Conservation (phyloP, 2,113 vertebrate genomes). For the Nicator chloris region DNA sequence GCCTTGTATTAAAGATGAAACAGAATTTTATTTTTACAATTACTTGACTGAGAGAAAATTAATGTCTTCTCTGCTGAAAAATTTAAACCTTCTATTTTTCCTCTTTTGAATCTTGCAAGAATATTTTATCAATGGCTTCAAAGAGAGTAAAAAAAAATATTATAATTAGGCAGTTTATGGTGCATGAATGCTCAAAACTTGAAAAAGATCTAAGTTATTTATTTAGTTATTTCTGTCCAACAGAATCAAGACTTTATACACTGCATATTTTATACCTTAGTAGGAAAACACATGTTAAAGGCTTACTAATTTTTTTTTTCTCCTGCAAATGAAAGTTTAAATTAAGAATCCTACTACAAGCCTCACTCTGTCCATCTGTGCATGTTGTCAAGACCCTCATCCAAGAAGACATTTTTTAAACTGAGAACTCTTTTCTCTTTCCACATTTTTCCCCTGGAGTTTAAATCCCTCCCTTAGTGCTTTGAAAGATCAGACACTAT, state of each 20-base stretch:
- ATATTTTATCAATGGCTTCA: constrained; percentile 5
- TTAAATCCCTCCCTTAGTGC: background rate
- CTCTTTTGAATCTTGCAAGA: background rate
- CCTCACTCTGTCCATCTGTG: background rate
- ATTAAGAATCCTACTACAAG: background rate
- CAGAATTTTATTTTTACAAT: constrained; percentile 43
- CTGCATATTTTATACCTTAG: background rate
- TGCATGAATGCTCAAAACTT: background rate
- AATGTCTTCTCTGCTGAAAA: background rate
- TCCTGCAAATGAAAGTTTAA: background rate
- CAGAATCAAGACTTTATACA: background rate
- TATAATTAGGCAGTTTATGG: constrained; percentile 1
- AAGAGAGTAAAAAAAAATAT: background rate
- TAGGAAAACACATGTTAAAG: background rate
- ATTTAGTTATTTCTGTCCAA: background rate
- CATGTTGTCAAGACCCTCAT: background rate
- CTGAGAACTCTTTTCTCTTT: background rate
- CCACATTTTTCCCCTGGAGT: background rate
- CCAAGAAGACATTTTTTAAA: background rate
- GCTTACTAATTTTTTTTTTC: background rate
- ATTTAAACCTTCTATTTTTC: background rate
- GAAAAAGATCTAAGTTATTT: background rate
- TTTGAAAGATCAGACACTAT: background rate
- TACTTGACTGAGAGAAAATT: constrained; percentile 17
- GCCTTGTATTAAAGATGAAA: constrained; percentile 45